These are phyloP conservation scores for Leptobrachium ailaonicum DNA, from an alignment of 2,113 vertebrate species.

Conservation along the genomic window DNA sequence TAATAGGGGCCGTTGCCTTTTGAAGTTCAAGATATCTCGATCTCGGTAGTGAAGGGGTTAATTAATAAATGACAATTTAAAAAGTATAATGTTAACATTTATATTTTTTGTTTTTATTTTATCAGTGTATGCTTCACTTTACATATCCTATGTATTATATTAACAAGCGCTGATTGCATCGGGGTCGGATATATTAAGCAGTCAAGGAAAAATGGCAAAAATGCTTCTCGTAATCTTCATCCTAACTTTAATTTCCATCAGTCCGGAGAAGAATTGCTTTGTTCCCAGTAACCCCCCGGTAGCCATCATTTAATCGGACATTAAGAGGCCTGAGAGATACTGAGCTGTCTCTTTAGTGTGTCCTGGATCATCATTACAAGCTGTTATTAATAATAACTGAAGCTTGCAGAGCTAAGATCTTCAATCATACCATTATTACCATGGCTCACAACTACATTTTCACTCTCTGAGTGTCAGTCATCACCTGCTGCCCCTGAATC, in stretches of 20 bases:
- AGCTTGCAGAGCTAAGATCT: conserved; percentile 19
- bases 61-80: too few relatives aligned
- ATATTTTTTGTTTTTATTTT: too few relatives aligned
- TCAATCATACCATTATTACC: conserved; percentile 36
- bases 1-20: too few relatives aligned
- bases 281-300: background rate
- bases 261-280: background rate
- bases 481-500: conserved; percentile 3
- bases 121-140: too few relatives aligned
- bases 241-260: background rate
- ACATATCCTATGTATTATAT: too few relatives aligned
- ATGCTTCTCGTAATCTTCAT: background rate
- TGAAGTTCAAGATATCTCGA: too few relatives aligned
- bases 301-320: conserved; percentile 34
- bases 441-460: conserved; percentile 10
- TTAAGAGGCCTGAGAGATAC: conserved; percentile 13
- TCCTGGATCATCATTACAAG: conserved; percentile 22
- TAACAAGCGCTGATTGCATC: too few relatives aligned
- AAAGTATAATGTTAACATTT: too few relatives aligned
- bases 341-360: conserved; percentile 22
- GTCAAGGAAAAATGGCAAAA: background rate
- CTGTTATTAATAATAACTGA: conserved; percentile 32
- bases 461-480: conserved; percentile 11
- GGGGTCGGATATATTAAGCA: too few relatives aligned
- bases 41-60: too few relatives aligned